A percentile compares a stretch with the other conserved stretches of the same genome.
phyloP scores from a whole-genome alignment of 2,888 invertebrate genomes.

The Himalopsyche anomala region DNA sequence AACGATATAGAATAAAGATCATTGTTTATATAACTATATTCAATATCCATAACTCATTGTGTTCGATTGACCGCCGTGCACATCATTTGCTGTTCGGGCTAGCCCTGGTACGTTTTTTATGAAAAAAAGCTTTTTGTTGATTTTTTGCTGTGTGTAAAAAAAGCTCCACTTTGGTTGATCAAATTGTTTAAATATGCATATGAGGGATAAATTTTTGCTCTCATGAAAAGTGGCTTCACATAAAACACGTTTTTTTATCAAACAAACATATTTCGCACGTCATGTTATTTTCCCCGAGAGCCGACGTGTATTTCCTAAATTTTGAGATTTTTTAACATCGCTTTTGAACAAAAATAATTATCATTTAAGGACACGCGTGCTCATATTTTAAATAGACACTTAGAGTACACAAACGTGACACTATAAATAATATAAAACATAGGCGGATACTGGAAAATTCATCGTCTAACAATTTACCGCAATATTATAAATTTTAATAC shows the following conservation, averaged over 20 bases:
- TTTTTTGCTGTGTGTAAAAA: background rate
- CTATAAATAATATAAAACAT: no score
- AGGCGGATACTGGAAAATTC: no score
- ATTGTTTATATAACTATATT: no score
- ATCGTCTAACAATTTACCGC: no score
- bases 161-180: constrained; percentile 38
- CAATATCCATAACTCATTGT: no score
- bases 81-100: no score
- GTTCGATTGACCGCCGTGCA: no score
- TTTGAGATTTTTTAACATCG: background rate
- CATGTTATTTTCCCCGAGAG: background rate
- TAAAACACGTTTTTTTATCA: background rate
- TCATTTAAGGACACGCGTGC: no score
- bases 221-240: constrained; percentile 37
- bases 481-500: no score
- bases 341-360: background rate
- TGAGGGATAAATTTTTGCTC: constrained; percentile 33
- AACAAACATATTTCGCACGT: constrained; percentile 16
- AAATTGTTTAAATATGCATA: constrained; percentile 35
- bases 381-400: no score
- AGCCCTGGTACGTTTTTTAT: background rate
- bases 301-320: background rate
- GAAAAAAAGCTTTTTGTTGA: constrained; percentile 8
- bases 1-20: no score
- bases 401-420: no score